Percentiles rank a stretch among this genome's conserved stretches.
These are phyloP conservation scores for Oxygymnocypris stewartii DNA, from an alignment of 2,113 vertebrate species.

Conservation along the genomic window DNA sequence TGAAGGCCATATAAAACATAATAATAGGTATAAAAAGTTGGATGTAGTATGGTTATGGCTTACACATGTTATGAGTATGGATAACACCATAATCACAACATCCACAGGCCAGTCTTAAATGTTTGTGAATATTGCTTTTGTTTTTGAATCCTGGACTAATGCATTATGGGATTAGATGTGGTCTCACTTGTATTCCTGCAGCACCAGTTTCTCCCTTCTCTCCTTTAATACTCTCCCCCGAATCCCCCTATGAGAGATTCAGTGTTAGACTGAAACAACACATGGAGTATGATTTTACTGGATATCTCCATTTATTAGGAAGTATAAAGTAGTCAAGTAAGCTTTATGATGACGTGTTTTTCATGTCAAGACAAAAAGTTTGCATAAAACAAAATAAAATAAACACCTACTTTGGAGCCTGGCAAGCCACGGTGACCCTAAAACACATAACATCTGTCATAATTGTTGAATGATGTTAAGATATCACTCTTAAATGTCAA, in stretches of 20 bases:
- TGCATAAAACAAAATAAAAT: background rate
- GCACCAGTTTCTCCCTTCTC: slow-evolving; percentile 53
- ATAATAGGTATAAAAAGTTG: background rate
- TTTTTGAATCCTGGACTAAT: background rate
- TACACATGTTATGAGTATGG: background rate
- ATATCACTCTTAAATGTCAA: background rate
- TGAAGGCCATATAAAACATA: slow-evolving; percentile 48
- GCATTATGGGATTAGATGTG: background rate
- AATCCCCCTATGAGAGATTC: slow-evolving; percentile 52
- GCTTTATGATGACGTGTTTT: background rate
- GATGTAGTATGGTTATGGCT: background rate
- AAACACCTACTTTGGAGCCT: slow-evolving; percentile 50
- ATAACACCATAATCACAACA: background rate
- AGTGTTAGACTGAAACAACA: background rate
- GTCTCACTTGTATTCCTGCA: slow-evolving; percentile 54
- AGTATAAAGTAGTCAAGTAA: background rate
- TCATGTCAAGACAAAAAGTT: background rate
- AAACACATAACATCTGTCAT: slow-evolving; percentile 14
- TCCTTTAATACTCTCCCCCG: slow-evolving; percentile 52
- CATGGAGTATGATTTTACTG: background rate
- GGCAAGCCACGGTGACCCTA: slow-evolving; percentile 60
- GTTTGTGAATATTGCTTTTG: slow-evolving; percentile 2
- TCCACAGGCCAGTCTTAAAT: background rate
- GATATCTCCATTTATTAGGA: background rate
- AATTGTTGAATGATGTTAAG: background rate